Evolutionary conservation across 2,888 invertebrate species (phyloP).

Genomic region (Lymantria dispar): DNA sequence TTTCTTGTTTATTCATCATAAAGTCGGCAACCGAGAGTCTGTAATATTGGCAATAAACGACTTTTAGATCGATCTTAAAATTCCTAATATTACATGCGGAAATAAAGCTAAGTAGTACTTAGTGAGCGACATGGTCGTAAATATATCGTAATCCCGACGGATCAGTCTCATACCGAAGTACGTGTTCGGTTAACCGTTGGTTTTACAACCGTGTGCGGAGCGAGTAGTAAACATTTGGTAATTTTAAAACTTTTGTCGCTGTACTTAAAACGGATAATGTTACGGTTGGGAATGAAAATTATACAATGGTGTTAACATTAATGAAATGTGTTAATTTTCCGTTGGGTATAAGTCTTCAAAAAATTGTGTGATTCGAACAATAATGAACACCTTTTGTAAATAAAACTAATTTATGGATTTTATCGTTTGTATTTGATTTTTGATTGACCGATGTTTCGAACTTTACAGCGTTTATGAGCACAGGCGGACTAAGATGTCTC

Average conservation of each 20-base stretch:
- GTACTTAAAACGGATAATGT: not conserved
- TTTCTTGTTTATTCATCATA: too few species aligned
- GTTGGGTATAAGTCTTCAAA: not conserved
- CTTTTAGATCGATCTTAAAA: not conserved
- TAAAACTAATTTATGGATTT: too few species aligned
- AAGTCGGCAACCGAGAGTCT: too few species aligned
- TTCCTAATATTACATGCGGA: not conserved
- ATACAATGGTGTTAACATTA: not conserved
- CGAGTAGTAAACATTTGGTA: constrained; percentile 10
- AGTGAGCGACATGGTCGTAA: constrained; percentile 10
- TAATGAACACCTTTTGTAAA: too few species aligned
- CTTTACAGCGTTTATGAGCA: too few species aligned
- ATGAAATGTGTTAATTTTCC: not conserved
- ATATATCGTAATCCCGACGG: constrained; percentile 6
- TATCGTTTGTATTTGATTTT: too few species aligned
- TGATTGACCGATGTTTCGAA: too few species aligned
- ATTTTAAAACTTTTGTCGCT: constrained; percentile 19
- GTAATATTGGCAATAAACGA: not conserved
- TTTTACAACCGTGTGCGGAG: constrained; percentile 16
- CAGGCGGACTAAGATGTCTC: too few species aligned
- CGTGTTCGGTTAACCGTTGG: constrained; percentile 6
- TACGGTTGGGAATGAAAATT: constrained; percentile 1
- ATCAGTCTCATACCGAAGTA: constrained; percentile 4
- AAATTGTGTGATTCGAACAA: too few species aligned
- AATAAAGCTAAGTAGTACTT: constrained; percentile 13